phyloP scores from a whole-genome alignment of 2,888 invertebrate species.

The Rhaphigaster nebulosa region DNA sequence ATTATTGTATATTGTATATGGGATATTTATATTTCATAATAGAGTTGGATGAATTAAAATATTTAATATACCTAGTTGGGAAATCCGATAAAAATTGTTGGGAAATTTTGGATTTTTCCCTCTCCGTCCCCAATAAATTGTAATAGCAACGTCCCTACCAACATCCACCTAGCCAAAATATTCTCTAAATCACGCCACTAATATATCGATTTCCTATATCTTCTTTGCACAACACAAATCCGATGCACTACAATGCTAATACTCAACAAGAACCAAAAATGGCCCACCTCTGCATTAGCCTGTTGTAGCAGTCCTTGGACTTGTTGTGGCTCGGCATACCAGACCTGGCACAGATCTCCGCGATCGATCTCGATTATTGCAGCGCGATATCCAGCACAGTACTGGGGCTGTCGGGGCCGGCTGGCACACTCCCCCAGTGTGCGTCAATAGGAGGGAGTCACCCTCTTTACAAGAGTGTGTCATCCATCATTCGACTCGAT shows the following conservation, averaged over 20 bases:
- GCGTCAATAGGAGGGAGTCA: conserved; percentile 39
- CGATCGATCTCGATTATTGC: conserved; percentile 8
- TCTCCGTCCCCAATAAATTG: too few relatives aligned
- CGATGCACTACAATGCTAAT: background rate
- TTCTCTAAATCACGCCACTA: background rate
- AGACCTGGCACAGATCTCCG: background rate
- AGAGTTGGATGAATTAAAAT: too few relatives aligned
- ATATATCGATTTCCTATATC: background rate
- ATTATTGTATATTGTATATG: too few relatives aligned
- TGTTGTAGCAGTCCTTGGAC: conserved; percentile 39
- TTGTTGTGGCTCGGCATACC: background rate
- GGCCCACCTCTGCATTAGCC: conserved; percentile 34
- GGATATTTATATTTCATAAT: too few relatives aligned
- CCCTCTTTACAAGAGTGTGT: background rate
- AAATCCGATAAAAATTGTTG: too few relatives aligned
- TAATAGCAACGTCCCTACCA: too few relatives aligned
- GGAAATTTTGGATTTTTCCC: too few relatives aligned
- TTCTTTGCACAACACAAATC: too few relatives aligned
- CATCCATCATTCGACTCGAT: background rate
- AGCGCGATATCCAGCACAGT: conserved; percentile 19
- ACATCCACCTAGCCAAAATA: too few relatives aligned
- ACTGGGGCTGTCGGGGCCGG: background rate
- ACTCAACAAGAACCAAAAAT: background rate
- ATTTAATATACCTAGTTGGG: too few relatives aligned
- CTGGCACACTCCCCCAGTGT: conserved; percentile 25